phyloP scores from a whole-genome alignment of 2,797 vertebrate species.

The Danio kyathit region DNA sequence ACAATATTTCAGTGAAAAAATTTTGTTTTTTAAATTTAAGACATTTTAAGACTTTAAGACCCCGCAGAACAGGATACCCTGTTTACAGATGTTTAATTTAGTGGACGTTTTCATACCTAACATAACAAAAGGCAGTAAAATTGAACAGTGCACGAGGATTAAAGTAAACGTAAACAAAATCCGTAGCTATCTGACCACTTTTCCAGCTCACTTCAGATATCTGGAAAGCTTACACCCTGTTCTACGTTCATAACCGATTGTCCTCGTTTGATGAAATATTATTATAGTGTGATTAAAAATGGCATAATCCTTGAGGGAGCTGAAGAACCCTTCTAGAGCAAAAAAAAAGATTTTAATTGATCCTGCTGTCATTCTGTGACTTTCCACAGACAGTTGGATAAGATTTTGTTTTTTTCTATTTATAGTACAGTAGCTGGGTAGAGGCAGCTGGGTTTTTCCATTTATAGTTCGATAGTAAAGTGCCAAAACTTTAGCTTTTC shows the following conservation, averaged over 20 bases:
- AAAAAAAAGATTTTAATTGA: neutral
- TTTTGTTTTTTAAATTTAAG: too few species aligned
- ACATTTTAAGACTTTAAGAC: too few species aligned
- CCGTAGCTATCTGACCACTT: neutral
- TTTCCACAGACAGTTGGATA: neutral
- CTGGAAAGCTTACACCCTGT: neutral
- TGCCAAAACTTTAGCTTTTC: neutral
- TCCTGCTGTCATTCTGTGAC: neutral
- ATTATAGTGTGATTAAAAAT: slow-evolving; percentile 10
- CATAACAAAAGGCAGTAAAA: too few species aligned
- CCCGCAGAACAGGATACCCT: too few species aligned
- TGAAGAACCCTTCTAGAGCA: neutral
- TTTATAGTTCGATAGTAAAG: neutral
- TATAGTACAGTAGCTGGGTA: too few species aligned
- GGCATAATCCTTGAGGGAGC: neutral
- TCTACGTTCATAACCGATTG: neutral
- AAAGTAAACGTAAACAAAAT: neutral
- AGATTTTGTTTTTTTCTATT: neutral
- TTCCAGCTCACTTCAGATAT: neutral
- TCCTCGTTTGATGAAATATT: neutral
- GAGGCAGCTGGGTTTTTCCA: too few species aligned
- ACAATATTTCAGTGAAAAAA: too few species aligned
- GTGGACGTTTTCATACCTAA: too few species aligned
- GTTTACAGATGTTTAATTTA: too few species aligned
- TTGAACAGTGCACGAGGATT: too few species aligned